A percentile compares a stretch with the other conserved stretches of the same genome.
phyloP scores from a whole-genome alignment of 2,113 vertebrate species.

The Tichodroma muraria region DNA sequence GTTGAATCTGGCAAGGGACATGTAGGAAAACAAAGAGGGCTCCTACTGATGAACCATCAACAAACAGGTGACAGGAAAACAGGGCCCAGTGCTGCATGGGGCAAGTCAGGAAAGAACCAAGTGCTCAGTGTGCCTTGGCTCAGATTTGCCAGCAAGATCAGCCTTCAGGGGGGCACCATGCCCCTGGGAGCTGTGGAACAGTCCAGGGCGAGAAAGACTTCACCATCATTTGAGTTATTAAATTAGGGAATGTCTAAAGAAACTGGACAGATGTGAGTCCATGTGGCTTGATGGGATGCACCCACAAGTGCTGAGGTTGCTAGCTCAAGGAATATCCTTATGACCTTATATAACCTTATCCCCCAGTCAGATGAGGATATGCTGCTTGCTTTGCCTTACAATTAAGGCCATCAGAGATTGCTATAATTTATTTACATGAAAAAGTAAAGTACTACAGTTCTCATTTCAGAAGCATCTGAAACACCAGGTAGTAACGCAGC shows the following conservation, averaged over 20 bases:
- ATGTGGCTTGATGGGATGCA: not conserved
- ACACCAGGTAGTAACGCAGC: not conserved
- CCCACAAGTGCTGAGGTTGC: not conserved
- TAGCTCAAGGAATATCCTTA: not conserved
- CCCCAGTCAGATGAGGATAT: not conserved
- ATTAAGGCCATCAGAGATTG: not conserved
- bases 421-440: not conserved
- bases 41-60: not conserved
- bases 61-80: not conserved
- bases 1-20: not conserved
- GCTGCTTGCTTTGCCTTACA: not conserved
- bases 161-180: not conserved
- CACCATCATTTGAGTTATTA: not conserved
- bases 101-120: not conserved
- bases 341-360: not conserved
- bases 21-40: not conserved
- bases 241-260: not conserved
- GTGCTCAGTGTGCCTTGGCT: not conserved
- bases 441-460: not conserved
- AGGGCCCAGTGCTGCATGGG: not conserved
- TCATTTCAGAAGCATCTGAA: not conserved
- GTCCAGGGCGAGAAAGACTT: not conserved
- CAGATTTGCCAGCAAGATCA: not conserved
- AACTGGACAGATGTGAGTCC: not conserved
- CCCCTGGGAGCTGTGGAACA: not conserved